Base-by-base conservation (phyloP, 2,888 invertebrate species). In the Idaea dimidiata region DNA sequence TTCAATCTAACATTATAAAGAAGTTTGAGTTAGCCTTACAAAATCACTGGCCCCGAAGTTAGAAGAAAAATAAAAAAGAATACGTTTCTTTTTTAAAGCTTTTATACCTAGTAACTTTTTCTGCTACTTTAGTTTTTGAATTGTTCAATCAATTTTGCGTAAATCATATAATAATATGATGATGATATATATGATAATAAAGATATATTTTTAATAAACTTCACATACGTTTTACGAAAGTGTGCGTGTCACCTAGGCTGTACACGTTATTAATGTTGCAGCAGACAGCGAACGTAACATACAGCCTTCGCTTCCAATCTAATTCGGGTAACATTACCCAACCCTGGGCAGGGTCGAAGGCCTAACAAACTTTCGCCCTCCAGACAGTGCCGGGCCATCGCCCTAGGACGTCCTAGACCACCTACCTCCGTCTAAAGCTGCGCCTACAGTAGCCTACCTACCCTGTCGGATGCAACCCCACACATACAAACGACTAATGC, bases 321-420 rank as follows among this genome's bases (percentile, higher is more conserved):
- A 43, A 43, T 43, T 43, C 43, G 43, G 43, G 43, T 43, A 43
- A 43, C 43, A 14, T 43, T 43, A 43, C 43, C 43, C 43, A 43
- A 43, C 43, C 43, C 43, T 43, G 43, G 43, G 43, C 43, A 43
- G 43, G 43, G 43, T 43, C 10, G 43, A 43, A 43, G 43, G 43
- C 43, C 43, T 43, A 43, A 43, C 43, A 43, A 43, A 43, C 43
- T 43, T 43, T 43, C 56, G 56, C 18, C 56, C 56, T 56, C 18
- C 18, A 56, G 56, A 56, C 56, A 18, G 17, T 18, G 56, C 18
- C 17, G 8, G 54, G 18, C 17, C 18, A 56, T 17, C 18, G 56
- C 56, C 56, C 56, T 56, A 18, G 56, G 17, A 56, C 56, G 56
- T 56, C 56, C 56, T 24, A 56, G 17, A 56, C 17, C 14, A 56